Percentiles rank a stretch among this genome's conserved stretches.
Conservation (phyloP, 2,113 vertebrate species). For the Psittacula cyanocephala region DNA sequence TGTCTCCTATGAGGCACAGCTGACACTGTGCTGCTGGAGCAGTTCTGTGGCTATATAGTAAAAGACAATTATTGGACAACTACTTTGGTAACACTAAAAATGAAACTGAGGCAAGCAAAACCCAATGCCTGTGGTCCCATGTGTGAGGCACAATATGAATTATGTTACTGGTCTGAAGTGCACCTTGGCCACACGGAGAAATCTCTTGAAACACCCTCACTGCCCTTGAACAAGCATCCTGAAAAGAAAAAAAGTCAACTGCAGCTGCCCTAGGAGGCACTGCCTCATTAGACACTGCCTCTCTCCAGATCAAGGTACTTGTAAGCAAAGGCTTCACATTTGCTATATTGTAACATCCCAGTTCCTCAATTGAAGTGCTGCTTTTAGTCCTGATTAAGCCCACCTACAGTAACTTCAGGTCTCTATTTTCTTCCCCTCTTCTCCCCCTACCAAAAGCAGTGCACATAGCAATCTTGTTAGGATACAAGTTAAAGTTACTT, state of each 20-base stretch:
- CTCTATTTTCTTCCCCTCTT: neutral
- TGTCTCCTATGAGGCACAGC: neutral
- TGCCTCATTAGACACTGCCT: neutral
- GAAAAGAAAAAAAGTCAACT: neutral
- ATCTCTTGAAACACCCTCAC: neutral
- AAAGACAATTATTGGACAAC: neutral
- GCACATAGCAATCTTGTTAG: neutral
- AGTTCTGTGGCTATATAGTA: neutral
- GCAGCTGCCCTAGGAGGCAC: neutral
- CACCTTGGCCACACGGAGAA: neutral
- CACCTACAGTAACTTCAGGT: neutral
- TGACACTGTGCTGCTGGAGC: neutral
- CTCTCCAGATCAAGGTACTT: neutral
- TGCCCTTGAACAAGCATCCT: neutral
- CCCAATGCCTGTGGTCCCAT: neutral
- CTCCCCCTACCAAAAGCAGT: neutral
- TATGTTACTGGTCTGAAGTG: neutral
- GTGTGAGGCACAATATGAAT: rapidly evolving
- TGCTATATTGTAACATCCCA: neutral
- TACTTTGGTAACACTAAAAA: neutral
- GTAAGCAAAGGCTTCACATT: neutral
- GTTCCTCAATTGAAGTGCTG: neutral
- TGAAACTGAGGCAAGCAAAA: neutral
- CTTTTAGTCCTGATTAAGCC: neutral
- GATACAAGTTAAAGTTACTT: neutral